Evolutionary conservation across 1,140 invertebrate species (phyloP).

Genomic region (Drosophila willistoni): DNA sequence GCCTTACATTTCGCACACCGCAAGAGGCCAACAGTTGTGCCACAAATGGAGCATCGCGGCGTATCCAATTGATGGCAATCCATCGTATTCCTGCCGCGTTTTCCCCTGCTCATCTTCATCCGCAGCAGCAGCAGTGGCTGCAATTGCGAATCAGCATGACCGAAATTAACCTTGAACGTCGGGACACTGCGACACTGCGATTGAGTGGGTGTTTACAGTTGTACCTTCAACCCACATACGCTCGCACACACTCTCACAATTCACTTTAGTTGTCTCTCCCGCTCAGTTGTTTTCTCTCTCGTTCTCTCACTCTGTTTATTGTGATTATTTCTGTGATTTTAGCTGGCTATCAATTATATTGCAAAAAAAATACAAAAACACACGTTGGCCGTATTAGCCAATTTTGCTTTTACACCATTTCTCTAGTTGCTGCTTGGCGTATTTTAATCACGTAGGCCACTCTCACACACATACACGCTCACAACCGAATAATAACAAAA

Average conservation of each 20-base stretch:
- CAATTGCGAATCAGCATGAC: slow-evolving; percentile 16
- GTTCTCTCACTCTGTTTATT: not conserved
- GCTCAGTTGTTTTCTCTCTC: not conserved
- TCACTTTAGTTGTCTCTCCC: not conserved
- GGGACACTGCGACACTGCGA: slow-evolving; percentile 17
- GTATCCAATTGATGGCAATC: slow-evolving; percentile 43
- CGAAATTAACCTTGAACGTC: slow-evolving; percentile 62
- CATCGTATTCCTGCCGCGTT: slow-evolving; percentile 67
- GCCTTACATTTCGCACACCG: slow-evolving; percentile 89
- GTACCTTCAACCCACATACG: slow-evolving; percentile 33
- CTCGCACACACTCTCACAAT: slow-evolving; percentile 14
- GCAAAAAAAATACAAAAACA: slow-evolving; percentile 32
- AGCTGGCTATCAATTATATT: slow-evolving; percentile 46
- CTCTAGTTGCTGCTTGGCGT: slow-evolving; percentile 42
- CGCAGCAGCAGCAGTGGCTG: slow-evolving; percentile 34
- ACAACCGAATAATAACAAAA: slow-evolving; percentile 17
- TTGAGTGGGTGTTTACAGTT: slow-evolving; percentile 15
- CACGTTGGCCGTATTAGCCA: slow-evolving; percentile 42
- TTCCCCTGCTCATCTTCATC: slow-evolving; percentile 57
- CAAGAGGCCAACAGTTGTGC: slow-evolving; percentile 87
- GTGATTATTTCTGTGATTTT: slow-evolving; percentile 36
- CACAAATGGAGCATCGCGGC: slow-evolving; percentile 87
- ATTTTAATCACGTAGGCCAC: slow-evolving; percentile 79
- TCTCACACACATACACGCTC: slow-evolving; percentile 16
- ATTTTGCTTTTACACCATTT: slow-evolving; percentile 41